A percentile compares a stretch with the other conserved stretches of the same genome.
Conservation (phyloP, 30 jellyfish, hydroid and myxozoan genomes). For the Rhopilema esculentum region DNA sequence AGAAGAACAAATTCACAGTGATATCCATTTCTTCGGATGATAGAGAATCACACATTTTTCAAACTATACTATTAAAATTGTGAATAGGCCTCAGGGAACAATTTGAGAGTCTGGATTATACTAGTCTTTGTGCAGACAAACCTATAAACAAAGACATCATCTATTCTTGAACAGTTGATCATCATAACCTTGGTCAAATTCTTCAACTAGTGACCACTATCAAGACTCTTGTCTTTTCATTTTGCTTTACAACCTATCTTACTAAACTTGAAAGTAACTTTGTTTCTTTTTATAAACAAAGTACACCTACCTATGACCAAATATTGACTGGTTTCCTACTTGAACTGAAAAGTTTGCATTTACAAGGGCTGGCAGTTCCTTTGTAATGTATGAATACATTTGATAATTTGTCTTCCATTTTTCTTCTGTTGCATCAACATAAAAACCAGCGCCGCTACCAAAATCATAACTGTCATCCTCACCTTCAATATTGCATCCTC, state of each 20-base stretch:
- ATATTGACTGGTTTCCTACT: conserved; percentile 79
- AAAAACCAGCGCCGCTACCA: conserved; percentile 98
- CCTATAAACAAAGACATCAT: too few relatives aligned
- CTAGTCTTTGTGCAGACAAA: too few relatives aligned
- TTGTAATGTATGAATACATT: conserved; percentile 91
- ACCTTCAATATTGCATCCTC: conserved; percentile 93
- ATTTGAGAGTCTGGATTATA: too few relatives aligned
- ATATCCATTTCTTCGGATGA: too few relatives aligned
- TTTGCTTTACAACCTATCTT: neutral
- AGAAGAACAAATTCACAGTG: too few relatives aligned
- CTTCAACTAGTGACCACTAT: too few relatives aligned
- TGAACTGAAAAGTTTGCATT: conserved; percentile 79
- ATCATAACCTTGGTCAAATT: too few relatives aligned
- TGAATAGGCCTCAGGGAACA: too few relatives aligned
- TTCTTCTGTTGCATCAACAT: conserved; percentile 96
- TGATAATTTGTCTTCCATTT: conserved; percentile 92
- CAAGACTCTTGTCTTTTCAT: too few relatives aligned
- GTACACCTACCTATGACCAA: conserved; percentile 83
- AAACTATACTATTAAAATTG: too few relatives aligned
- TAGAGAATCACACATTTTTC: too few relatives aligned
- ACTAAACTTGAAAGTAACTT: neutral
- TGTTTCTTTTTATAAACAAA: neutral
- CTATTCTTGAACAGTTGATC: too few relatives aligned
- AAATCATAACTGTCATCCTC: conserved; percentile 94
- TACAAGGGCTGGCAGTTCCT: conserved; percentile 82